A percentile compares a stretch with the other conserved stretches of the same genome.
phyloP scores from a whole-genome alignment of 1,140 invertebrate species.

The Solenopsis invicta region DNA sequence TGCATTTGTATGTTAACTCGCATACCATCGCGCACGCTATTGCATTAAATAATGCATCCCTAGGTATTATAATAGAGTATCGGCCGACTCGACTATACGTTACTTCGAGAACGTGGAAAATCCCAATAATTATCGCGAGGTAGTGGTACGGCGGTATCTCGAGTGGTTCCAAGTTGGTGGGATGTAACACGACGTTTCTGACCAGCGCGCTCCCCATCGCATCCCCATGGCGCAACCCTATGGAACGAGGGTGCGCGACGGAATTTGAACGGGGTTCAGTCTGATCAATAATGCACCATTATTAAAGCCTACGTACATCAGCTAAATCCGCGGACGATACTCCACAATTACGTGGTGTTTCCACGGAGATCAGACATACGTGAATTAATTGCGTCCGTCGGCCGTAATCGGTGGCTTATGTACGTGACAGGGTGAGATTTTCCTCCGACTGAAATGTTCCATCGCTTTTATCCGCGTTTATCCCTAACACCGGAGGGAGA shows the following conservation, averaged over 20 bases:
- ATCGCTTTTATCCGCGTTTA: slow-evolving; percentile 1
- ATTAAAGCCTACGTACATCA: slow-evolving; percentile 80
- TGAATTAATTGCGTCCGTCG: slow-evolving; percentile 75
- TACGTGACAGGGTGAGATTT: slow-evolving; percentile 13
- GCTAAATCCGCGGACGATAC: slow-evolving; percentile 75
- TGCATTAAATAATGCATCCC: background rate
- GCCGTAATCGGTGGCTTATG: slow-evolving; percentile 46
- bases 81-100: too few species aligned
- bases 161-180: slow-evolving; percentile 19
- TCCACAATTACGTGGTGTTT: slow-evolving; percentile 77
- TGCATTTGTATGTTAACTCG: background rate
- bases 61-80: background rate
- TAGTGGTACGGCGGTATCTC: slow-evolving; percentile 34
- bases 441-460: background rate
- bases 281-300: slow-evolving; percentile 83
- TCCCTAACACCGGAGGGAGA: background rate
- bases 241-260: slow-evolving; percentile 71
- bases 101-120: slow-evolving; percentile 60
- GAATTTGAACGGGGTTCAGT: slow-evolving; percentile 82
- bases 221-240: slow-evolving; percentile 60
- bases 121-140: slow-evolving; percentile 71
- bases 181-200: slow-evolving; percentile 66
- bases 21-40: background rate
- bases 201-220: slow-evolving; percentile 72
- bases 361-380: slow-evolving; percentile 76